Base-by-base conservation (phyloP, 1,140 invertebrate genomes). In the Eriocheir sinensis region DNA sequence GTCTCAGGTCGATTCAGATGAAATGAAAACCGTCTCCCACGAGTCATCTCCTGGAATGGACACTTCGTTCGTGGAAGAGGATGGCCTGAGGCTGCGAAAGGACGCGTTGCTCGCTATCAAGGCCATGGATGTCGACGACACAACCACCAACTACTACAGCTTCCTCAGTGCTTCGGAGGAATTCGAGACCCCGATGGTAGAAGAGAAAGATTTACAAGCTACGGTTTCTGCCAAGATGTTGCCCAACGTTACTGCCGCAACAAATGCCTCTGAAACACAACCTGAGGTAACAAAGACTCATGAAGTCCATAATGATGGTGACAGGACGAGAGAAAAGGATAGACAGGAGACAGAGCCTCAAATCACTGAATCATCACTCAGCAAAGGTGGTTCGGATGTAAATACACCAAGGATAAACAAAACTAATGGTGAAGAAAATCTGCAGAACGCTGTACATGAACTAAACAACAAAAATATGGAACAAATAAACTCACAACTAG, bases 51-150 rank as follows among this genome's bases (percentile, higher is more conserved):
- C 89, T 30, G 94, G 79, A 2, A n/a, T 88, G 9, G 94, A 72
- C 15, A 91, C 89, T 34, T 90, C 93, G 34, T 94, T 94, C 53
- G 89, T 94, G 48, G 94, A 94, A 32, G 94, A 94, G 9, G 94
- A 53, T 21, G 94, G 90, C 12, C 34, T 94, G 48, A 48, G 83
- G 30, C 38, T 94, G 34, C 12, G 94, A 30, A 91, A 92, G 41
- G 94, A 94, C 30, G 94, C 94, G 0, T 72, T 94, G 36, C 94
- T 91, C 8, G 94, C 89, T 34, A 91, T 94, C 89, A 94, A 94
- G 36, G 53, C 89, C 6, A 91, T 91, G 94, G 60, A 72, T 72
- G 85, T 85, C 44, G 93, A 94, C 48, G 94, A 94, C 48, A 60
- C 89, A 72, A 53, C 79, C 2, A 94, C 94, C 2, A 89, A 92